Conservation (phyloP, 2,113 vertebrate genomes). For the Ochotona princeps region DNA sequence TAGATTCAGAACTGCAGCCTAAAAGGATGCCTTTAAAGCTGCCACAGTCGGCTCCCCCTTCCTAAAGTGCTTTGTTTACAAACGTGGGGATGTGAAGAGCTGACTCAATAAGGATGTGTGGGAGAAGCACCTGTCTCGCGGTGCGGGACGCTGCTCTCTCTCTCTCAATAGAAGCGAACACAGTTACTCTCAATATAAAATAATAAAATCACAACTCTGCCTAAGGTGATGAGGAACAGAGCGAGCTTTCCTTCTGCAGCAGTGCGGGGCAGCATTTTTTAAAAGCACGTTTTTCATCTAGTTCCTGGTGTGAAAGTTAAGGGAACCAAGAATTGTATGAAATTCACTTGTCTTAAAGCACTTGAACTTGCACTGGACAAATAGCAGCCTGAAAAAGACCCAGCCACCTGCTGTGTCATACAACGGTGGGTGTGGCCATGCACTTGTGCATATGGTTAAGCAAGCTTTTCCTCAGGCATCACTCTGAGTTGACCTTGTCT, state of each 20-base stretch:
- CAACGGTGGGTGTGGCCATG: rapidly evolving
- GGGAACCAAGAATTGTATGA: background rate
- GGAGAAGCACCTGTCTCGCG: rapidly evolving
- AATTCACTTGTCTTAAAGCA: rapidly evolving
- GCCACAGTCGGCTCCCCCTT: rapidly evolving
- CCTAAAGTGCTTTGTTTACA: background rate
- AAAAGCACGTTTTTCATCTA: background rate
- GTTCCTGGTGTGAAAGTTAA: background rate
- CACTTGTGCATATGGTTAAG: rapidly evolving
- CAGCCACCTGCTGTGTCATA: no score
- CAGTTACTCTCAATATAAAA: background rate
- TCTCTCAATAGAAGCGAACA: background rate
- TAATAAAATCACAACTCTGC: background rate
- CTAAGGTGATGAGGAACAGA: background rate
- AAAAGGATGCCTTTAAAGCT: background rate
- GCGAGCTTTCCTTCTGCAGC: background rate
- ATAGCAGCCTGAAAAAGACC: rapidly evolving
- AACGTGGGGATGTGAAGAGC: rapidly evolving
- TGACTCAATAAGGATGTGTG: rapidly evolving
- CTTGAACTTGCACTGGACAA: rapidly evolving
- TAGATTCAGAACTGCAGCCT: background rate
- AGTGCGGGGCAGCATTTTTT: background rate
- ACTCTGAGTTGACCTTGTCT: no score
- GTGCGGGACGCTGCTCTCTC: rapidly evolving
- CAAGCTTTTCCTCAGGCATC: rapidly evolving